These are phyloP conservation scores for Thumatha senex DNA, from an alignment of 2,888 invertebrate genomes.

Conservation along the genomic window DNA sequence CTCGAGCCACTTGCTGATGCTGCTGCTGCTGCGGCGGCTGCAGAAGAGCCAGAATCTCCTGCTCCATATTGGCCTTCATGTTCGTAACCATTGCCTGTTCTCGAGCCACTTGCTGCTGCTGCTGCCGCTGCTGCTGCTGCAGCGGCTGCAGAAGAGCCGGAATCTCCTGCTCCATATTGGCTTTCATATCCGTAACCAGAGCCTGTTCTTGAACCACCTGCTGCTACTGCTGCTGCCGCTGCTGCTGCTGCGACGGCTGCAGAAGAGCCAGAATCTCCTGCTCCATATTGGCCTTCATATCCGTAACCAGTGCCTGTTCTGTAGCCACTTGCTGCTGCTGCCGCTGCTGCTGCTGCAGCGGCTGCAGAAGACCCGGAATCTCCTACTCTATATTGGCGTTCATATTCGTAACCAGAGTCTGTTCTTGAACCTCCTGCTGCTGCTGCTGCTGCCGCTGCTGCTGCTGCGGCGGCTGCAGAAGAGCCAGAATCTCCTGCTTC, in stretches of 20 bases:
- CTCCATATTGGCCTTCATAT: background rate
- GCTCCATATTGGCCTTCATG: background rate
- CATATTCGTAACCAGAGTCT: too few species aligned
- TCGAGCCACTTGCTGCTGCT: background rate
- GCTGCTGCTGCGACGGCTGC: slow-evolving; percentile 4
- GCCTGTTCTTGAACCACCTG: slow-evolving; percentile 11
- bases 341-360: too few species aligned
- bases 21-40: background rate
- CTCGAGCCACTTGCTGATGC: background rate
- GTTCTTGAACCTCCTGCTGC: too few species aligned
- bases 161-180: background rate
- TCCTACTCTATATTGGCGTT: too few species aligned
- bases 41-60: background rate
- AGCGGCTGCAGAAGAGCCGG: background rate
- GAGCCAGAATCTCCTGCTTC: background rate
- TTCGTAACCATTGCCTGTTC: background rate
- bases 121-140: slow-evolving; percentile 10
- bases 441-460: slow-evolving; percentile 2
- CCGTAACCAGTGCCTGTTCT: background rate
- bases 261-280: background rate
- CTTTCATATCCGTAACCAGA: background rate
- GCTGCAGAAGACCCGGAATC: too few species aligned
- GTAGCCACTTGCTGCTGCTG: background rate
- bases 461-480: slow-evolving; percentile 10
- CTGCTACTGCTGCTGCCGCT: slow-evolving; percentile 1